Base-by-base conservation (phyloP, 1,140 invertebrate species). In the Papilio polytes region DNA sequence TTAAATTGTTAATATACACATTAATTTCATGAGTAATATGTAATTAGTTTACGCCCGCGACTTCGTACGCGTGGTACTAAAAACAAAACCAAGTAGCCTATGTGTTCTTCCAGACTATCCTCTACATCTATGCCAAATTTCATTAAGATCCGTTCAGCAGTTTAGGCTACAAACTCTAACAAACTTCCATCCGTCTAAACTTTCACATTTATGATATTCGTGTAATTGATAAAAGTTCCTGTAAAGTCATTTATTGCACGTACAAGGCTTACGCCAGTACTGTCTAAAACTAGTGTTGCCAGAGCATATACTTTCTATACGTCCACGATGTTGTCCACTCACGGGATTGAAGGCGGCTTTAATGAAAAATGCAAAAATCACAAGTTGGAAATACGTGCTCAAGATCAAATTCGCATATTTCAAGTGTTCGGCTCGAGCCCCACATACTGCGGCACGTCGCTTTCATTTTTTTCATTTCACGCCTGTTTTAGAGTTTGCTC, bases 291-390 rank as follows among this genome's bases (percentile, higher is more conserved):
- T n/a, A 46, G 36, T 74, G 41, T 77, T 77, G 48, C 46, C 7
- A 41, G 31, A 36, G 51, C 51, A 56, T 31, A 48, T 56, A 77
- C 22, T 63, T 63, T 3, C 53, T 26, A 22, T 63, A 59, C 8
- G n/a, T 59, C 31, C 22, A 41, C 8, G 15, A 59, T 15, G 63
- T 59, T 76, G 18, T 78, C 70, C 70, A 63, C 51, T 77, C 15
- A 31, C 7, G n/a, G 51, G n/a, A 15, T 31, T 10, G n/a, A 13
- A 44, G 76, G 63, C 63, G 26, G 63, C 63, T 78, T 78, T 78
- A 78, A 36, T 78, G 76, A 78, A 63, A 78, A 78, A 78, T 63
- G 77, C 77, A 78, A 66, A 78, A 78, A 78, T 66, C 77, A 78
- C 77, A 66, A 78, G n/a, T 63, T 66, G 12, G 53, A 44, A 78